These are phyloP conservation scores for Calliopsis andreniformis DNA, from an alignment of 1,140 invertebrate genomes.

Conservation along the genomic window DNA sequence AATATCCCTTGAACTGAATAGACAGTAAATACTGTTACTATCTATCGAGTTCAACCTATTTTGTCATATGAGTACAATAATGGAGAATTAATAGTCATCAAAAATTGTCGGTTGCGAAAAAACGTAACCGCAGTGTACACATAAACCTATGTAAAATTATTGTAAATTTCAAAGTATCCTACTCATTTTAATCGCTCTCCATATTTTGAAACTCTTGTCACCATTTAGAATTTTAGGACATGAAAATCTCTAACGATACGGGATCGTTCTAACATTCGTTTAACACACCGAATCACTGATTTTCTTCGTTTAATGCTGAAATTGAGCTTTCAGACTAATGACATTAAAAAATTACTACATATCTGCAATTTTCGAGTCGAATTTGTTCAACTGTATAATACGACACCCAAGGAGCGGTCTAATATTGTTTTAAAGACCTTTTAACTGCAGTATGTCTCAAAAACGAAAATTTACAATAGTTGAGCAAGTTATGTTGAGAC, in stretches of 20 bases:
- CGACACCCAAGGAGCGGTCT: too few relatives aligned
- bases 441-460: too few relatives aligned
- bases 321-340: not conserved
- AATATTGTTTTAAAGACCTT: too few relatives aligned
- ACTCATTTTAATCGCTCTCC: too few relatives aligned
- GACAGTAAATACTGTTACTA: slow-evolving; percentile 25
- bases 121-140: not conserved
- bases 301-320: too few relatives aligned
- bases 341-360: not conserved
- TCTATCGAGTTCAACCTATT: not conserved
- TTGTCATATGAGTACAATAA: not conserved
- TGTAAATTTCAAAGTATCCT: not conserved
- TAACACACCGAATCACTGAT: too few relatives aligned
- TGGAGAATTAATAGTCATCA: slow-evolving; percentile 3
- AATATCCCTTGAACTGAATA: not conserved
- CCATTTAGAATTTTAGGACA: too few relatives aligned
- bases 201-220: too few relatives aligned
- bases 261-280: not conserved
- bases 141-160: not conserved
- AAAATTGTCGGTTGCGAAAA: slow-evolving; percentile 23
- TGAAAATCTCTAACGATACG: too few relatives aligned
- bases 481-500: slow-evolving; percentile 54
- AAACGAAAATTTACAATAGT: slow-evolving; percentile 32
- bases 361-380: not conserved
- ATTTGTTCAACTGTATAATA: slow-evolving; percentile 3